phyloP scores from a whole-genome alignment of 2,113 vertebrate species.

The Ceyx cyanopectus region DNA sequence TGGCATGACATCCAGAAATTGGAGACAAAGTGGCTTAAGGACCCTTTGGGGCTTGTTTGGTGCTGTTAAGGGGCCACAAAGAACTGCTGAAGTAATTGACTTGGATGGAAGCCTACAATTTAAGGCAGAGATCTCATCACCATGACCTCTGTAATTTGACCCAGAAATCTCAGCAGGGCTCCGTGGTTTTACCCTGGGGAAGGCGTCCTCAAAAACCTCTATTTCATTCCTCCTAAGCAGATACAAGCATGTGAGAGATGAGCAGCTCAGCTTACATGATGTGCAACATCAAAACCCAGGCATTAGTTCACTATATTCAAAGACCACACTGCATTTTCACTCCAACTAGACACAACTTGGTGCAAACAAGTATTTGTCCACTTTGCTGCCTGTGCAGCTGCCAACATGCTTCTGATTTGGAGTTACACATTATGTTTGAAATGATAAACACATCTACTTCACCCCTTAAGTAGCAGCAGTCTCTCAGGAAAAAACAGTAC shows the following conservation, averaged over 20 bases:
- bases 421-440: background rate
- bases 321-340: background rate
- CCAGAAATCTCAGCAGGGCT: background rate
- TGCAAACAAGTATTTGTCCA: background rate
- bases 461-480: background rate
- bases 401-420: background rate
- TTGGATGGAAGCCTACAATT: background rate
- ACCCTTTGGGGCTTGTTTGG: background rate
- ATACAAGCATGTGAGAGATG: background rate
- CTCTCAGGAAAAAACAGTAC: background rate
- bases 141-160: background rate
- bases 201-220: background rate
- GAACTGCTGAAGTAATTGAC: background rate
- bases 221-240: background rate
- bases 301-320: background rate
- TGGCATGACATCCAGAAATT: accelerated
- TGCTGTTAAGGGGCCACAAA: background rate
- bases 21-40: background rate
- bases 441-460: background rate
- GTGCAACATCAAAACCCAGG: background rate
- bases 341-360: background rate
- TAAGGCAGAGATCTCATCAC: background rate
- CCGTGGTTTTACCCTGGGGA: background rate
- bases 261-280: background rate
- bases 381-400: background rate